These are phyloP conservation scores for Agrotis ipsilon DNA, from an alignment of 2,888 invertebrate species.

Conservation along the genomic window DNA sequence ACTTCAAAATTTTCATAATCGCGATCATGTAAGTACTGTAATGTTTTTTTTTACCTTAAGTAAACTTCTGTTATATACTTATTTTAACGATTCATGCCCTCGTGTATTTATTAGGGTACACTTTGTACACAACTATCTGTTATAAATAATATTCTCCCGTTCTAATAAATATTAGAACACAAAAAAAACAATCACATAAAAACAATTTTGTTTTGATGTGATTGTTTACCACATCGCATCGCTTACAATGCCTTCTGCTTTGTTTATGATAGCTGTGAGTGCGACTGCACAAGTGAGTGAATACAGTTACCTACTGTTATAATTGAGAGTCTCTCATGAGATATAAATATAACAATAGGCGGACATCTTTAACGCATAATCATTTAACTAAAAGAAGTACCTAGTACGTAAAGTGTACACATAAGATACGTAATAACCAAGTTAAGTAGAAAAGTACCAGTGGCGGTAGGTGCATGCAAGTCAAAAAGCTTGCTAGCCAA, in stretches of 20 bases:
- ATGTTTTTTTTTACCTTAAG: too few relatives aligned
- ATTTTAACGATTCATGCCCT: too few relatives aligned
- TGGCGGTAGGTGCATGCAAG: too few relatives aligned
- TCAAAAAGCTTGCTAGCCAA: too few relatives aligned
- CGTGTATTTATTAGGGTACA: too few relatives aligned
- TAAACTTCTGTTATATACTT: too few relatives aligned
- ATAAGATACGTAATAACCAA: background rate
- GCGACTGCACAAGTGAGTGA: conserved; percentile 15
- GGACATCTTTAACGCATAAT: background rate
- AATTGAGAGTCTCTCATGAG: conserved; percentile 36
- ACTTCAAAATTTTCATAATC: too few relatives aligned
- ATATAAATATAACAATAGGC: conserved; percentile 42
- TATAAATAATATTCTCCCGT: too few relatives aligned
- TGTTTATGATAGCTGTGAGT: conserved; percentile 19
- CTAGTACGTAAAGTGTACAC: background rate
- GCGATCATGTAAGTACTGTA: too few relatives aligned
- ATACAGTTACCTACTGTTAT: conserved; percentile 34
- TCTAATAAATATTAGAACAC: too few relatives aligned
- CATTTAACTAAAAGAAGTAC: background rate
- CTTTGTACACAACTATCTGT: too few relatives aligned
- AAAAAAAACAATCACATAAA: too few relatives aligned
- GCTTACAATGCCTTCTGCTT: conserved; percentile 4
- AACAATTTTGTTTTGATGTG: background rate
- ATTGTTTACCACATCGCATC: conserved; percentile 11
- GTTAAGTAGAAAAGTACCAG: background rate